A percentile compares a stretch with the other conserved stretches of the same genome.
Evolutionary conservation across 2,113 vertebrate genomes (phyloP).

Genomic region (Buteo buteo): DNA sequence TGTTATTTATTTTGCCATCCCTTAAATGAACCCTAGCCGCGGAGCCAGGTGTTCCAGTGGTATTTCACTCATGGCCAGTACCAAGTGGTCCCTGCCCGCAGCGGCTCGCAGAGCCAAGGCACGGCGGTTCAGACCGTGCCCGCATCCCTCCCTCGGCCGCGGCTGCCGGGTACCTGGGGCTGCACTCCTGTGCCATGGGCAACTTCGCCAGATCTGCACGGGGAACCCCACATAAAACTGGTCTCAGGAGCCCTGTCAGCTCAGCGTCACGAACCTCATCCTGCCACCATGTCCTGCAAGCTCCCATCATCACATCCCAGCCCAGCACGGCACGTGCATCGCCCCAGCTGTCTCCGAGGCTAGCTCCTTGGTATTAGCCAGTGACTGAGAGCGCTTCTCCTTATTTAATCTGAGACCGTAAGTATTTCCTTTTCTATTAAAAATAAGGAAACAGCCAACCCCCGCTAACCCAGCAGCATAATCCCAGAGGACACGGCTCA

Average conservation of each 20-base stretch:
- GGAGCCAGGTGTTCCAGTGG: not conserved
- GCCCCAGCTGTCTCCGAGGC: not conserved
- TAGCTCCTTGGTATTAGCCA: not conserved
- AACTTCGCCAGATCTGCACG: rapidly evolving
- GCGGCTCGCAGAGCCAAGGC: not conserved
- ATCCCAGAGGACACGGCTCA: not conserved
- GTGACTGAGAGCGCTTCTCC: too few species aligned
- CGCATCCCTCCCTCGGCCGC: rapidly evolving
- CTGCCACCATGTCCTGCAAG: not conserved
- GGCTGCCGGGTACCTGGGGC: not conserved
- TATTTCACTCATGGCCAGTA: rapidly evolving
- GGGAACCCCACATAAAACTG: rapidly evolving
- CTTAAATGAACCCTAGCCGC: too few species aligned
- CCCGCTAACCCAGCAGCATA: not conserved
- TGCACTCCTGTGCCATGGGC: not conserved
- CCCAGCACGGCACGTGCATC: not conserved
- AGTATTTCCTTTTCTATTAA: not conserved
- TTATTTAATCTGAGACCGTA: not conserved
- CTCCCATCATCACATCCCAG: rapidly evolving
- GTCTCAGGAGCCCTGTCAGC: not conserved
- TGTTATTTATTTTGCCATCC: not conserved
- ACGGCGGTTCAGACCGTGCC: rapidly evolving
- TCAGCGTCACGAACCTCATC: not conserved
- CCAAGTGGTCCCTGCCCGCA: rapidly evolving
- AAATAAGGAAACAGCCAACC: not conserved